Conservation (phyloP, 2,797 vertebrate species). For the Pogonophryne albipinna region DNA sequence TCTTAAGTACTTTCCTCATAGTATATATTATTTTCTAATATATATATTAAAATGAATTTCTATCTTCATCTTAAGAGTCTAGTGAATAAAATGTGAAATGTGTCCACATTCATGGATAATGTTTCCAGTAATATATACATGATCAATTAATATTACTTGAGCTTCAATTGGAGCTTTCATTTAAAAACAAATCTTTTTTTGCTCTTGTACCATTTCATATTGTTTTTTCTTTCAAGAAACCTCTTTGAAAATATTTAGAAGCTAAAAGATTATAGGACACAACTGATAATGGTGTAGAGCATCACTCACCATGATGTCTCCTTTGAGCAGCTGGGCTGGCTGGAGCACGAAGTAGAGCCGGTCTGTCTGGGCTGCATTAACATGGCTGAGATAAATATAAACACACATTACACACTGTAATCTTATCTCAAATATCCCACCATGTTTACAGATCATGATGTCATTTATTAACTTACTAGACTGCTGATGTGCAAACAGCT, state of each 20-base stretch:
- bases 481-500: slow-evolving; percentile 90
- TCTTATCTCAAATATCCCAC: neutral
- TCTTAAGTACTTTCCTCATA: neutral
- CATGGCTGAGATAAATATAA: slow-evolving; percentile 75
- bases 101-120: neutral
- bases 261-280: neutral
- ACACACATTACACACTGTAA: slow-evolving; percentile 18
- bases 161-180: neutral
- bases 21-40: neutral
- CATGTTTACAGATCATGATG: neutral
- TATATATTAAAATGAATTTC: neutral
- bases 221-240: neutral
- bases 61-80: neutral
- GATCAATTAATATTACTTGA: neutral
- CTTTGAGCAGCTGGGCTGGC: slow-evolving; percentile 93
- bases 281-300: neutral
- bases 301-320: slow-evolving; percentile 92
- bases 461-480: slow-evolving; percentile 88
- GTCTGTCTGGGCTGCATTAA: slow-evolving; percentile 82
- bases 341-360: slow-evolving; percentile 88
- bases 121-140: neutral
- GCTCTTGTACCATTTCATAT: neutral
- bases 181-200: neutral
- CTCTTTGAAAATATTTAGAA: neutral
- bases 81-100: neutral